Conservation (phyloP, 2,888 invertebrate species). For the Dioctria rufipes region DNA sequence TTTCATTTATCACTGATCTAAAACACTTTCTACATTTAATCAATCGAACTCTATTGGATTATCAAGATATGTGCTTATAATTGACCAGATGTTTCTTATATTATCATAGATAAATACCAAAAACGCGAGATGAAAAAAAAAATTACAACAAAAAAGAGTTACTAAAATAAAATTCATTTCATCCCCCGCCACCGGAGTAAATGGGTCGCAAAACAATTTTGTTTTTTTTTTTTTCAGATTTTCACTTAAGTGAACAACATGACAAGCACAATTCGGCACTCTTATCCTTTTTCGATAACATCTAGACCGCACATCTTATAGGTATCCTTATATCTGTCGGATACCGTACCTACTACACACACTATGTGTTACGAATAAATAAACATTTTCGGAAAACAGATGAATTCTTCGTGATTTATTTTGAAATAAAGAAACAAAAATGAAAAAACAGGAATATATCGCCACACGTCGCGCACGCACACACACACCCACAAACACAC, state of each 20-base stretch:
- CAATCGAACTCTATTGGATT: not conserved
- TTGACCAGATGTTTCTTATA: not conserved
- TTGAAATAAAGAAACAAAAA: no score
- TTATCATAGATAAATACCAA: not conserved
- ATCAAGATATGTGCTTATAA: not conserved
- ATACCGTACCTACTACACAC: not conserved
- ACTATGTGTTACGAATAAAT: not conserved
- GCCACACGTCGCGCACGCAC: not conserved
- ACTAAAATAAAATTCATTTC: not conserved
- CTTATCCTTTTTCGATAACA: conserved; percentile 14
- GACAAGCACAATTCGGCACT: conserved; percentile 1
- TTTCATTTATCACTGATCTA: not conserved
- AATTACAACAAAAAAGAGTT: no score
- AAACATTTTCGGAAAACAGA: not conserved
- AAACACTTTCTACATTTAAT: not conserved
- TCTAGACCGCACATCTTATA: not conserved
- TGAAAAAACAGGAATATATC: not conserved
- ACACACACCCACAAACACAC: no score
- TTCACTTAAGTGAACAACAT: conserved; percentile 18
- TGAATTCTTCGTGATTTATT: conserved; percentile 31
- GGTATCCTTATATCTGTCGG: no score
- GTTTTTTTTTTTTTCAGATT: not conserved
- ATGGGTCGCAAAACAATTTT: not conserved
- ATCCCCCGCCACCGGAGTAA: not conserved
- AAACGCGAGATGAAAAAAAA: not conserved